Evolutionary conservation across 2,888 invertebrate genomes (phyloP).

Genomic region (Crocallis elinguaria): DNA sequence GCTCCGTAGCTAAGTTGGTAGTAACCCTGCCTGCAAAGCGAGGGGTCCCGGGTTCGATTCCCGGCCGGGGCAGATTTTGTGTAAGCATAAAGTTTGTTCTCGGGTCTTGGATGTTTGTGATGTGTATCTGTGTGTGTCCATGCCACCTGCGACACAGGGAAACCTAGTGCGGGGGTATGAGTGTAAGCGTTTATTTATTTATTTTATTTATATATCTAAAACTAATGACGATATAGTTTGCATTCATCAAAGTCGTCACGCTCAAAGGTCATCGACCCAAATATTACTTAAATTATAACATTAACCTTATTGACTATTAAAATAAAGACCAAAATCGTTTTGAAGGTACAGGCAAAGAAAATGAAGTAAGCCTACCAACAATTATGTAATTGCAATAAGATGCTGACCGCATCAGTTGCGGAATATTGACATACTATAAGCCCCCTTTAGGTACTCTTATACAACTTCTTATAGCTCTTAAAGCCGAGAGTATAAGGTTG

Average conservation of each 20-base stretch:
- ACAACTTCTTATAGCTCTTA: conserved; percentile 36
- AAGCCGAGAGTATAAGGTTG: conserved; percentile 14
- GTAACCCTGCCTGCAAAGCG: too few relatives aligned
- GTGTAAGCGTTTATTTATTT: too few relatives aligned
- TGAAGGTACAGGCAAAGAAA: conserved; percentile 32
- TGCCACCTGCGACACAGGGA: too few relatives aligned
- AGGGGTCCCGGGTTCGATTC: too few relatives aligned
- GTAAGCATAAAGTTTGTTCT: too few relatives aligned
- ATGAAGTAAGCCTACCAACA: conserved; percentile 55
- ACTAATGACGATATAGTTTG: conserved; percentile 42
- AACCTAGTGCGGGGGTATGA: too few relatives aligned
- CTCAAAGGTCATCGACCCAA: conserved; percentile 47
- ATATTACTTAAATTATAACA: background rate
- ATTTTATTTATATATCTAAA: too few relatives aligned
- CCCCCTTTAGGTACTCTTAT: conserved; percentile 37
- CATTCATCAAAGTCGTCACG: conserved; percentile 37
- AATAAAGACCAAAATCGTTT: conserved; percentile 35
- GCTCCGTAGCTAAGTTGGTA: too few relatives aligned
- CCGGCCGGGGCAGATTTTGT: too few relatives aligned
- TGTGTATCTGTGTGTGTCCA: too few relatives aligned
- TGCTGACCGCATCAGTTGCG: conserved; percentile 47
- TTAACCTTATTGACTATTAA: background rate
- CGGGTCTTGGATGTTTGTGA: too few relatives aligned
- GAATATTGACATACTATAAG: conserved; percentile 60
- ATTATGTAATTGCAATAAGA: conserved; percentile 60